phyloP scores from a whole-genome alignment of 2,113 vertebrate genomes.

The Tringa solitaria region DNA sequence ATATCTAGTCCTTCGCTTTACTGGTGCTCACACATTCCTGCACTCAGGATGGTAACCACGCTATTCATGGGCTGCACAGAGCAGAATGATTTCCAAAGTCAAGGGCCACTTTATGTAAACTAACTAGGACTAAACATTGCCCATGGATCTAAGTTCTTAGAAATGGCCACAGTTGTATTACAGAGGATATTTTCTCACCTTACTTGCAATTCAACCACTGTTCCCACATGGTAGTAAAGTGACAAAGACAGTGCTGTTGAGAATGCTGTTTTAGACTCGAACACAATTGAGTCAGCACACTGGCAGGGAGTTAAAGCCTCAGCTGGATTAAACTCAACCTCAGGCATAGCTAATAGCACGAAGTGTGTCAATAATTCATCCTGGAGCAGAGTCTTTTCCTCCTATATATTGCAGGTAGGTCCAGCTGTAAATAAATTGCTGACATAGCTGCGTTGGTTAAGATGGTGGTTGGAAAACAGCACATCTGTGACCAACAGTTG shows the following conservation, averaged over 20 bases:
- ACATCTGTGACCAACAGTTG: not conserved
- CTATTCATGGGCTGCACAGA: not conserved
- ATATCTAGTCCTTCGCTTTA: not conserved
- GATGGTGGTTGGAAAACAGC: not conserved
- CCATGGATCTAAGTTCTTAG: not conserved
- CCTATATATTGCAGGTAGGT: not conserved
- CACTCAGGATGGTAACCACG: not conserved
- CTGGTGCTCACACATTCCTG: not conserved
- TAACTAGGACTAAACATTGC: not conserved
- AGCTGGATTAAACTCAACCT: not conserved
- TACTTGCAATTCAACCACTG: not conserved
- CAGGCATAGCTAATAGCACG: not conserved
- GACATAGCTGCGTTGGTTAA: not conserved
- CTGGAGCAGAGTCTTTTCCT: not conserved
- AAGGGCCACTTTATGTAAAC: not conserved
- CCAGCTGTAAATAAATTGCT: not conserved
- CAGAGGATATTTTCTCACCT: not conserved
- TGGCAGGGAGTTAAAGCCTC: not conserved
- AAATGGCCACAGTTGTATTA: not conserved
- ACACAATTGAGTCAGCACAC: not conserved
- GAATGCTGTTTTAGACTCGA: not conserved
- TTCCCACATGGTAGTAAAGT: not conserved
- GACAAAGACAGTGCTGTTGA: not conserved
- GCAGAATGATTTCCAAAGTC: not conserved
- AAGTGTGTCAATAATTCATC: not conserved